Evolutionary conservation across 30 jellyfish, hydroid and myxozoan genomes (phyloP).

Genomic region (Aurelia sp.): DNA sequence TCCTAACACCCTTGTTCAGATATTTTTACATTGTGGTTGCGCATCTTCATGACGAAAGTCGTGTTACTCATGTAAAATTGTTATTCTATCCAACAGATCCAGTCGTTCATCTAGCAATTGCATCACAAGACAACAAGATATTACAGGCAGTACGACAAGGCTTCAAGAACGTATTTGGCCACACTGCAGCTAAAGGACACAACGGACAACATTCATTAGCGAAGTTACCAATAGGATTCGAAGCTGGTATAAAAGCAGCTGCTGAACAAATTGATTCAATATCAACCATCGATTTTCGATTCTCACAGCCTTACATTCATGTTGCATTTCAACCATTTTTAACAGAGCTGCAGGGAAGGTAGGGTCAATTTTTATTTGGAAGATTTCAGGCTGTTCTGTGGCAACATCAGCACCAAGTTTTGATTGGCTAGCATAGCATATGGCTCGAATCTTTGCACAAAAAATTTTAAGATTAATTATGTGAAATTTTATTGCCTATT

Average conservation of each 20-base stretch:
- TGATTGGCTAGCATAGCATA: too few species aligned
- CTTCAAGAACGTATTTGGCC: constrained; percentile 77
- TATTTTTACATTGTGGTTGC: too few species aligned
- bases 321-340: constrained; percentile 69
- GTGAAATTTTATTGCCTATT: too few species aligned
- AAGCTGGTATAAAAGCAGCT: constrained; percentile 60
- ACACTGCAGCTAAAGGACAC: constrained; percentile 74
- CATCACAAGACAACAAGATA: constrained; percentile 53
- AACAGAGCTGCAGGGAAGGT: constrained; percentile 66
- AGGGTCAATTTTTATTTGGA: background rate
- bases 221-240: constrained; percentile 82
- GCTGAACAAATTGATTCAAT: constrained; percentile 57
- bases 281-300: constrained; percentile 43
- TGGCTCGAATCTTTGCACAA: too few species aligned
- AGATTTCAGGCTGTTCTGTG: too few species aligned
- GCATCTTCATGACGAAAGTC: too few species aligned
- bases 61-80: too few species aligned
- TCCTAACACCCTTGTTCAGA: too few species aligned
- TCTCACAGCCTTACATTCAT: constrained; percentile 50
- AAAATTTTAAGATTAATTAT: too few species aligned
- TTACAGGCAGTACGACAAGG: constrained; percentile 81
- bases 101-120: constrained; percentile 74
- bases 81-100: constrained; percentile 58
- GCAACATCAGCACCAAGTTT: too few species aligned
- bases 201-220: constrained; percentile 37